A percentile compares a stretch with the other conserved stretches of the same genome.
These are phyloP conservation scores for Nipponia nippon DNA, from an alignment of 2,113 vertebrate genomes.

Conservation along the genomic window DNA sequence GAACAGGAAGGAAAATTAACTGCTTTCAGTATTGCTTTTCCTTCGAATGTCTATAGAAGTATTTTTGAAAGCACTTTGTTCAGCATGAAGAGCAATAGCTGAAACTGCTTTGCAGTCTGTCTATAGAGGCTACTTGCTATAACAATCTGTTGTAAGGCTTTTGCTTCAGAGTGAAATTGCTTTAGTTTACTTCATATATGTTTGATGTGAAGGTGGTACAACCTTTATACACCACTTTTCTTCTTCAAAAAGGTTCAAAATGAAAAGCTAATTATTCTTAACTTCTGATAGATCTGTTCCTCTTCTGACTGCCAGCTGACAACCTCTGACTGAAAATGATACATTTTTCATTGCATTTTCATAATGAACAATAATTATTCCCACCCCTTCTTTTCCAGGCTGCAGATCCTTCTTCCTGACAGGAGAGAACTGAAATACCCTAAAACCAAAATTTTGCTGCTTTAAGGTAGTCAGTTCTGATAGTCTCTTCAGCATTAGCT, in stretches of 20 bases:
- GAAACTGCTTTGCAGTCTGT: background rate
- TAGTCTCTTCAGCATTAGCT: background rate
- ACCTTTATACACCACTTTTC: background rate
- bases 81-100: background rate
- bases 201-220: background rate
- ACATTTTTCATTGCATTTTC: background rate
- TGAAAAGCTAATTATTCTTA: background rate
- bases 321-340: background rate
- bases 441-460: background rate
- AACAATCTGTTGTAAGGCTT: background rate
- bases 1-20: conserved; percentile 17
- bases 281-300: background rate
- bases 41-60: background rate
- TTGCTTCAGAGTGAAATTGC: background rate
- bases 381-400: background rate
- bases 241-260: background rate
- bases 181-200: background rate
- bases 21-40: background rate
- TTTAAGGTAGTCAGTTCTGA: background rate
- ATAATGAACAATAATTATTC: background rate
- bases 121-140: background rate
- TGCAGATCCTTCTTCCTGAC: background rate
- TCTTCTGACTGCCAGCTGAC: background rate
- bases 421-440: background rate
- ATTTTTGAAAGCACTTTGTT: background rate